Percentiles rank a stretch among this genome's conserved stretches.
These are phyloP conservation scores for Philonicus albiceps DNA, from an alignment of 2,888 invertebrate species.

Conservation along the genomic window DNA sequence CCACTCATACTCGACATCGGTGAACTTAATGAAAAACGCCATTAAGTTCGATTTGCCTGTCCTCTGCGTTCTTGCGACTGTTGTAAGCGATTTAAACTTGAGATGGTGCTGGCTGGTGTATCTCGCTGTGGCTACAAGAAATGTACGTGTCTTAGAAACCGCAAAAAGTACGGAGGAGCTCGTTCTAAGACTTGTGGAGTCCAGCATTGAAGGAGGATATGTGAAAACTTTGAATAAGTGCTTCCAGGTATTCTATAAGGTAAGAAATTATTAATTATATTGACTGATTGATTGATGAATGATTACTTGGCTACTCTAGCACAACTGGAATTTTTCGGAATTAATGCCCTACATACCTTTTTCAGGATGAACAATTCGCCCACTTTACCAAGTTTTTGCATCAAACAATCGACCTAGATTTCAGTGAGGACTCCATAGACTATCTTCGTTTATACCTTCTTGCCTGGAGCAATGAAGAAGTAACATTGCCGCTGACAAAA, in stretches of 20 bases:
- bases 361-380: conserved; percentile 72
- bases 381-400: conserved; percentile 69
- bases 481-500: conserved; percentile 58
- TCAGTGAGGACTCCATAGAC: conserved; percentile 63
- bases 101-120: conserved; percentile 62
- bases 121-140: conserved; percentile 57
- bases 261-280: conserved; percentile 68
- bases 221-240: conserved; percentile 71
- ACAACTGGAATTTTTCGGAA: not conserved
- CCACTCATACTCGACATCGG: conserved; percentile 53
- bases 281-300: too few relatives aligned
- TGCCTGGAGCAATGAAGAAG: conserved; percentile 58
- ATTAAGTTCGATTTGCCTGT: conserved; percentile 56
- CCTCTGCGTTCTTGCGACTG: conserved; percentile 58
- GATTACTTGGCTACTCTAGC: not conserved
- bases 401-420: conserved; percentile 65
- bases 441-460: conserved; percentile 60
- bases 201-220: conserved; percentile 66
- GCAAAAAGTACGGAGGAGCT: conserved; percentile 51
- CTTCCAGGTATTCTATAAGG: conserved; percentile 75
- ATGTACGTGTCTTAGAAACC: conserved; percentile 7
- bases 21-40: conserved; percentile 56
- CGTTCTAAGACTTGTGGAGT: conserved; percentile 55
- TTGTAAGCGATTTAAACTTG: conserved; percentile 53
- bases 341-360: conserved; percentile 50